Evolutionary conservation across 53 echinoderm and acorn worm species (phyloP).

Genomic region (Mesocentrotus franciscanus): DNA sequence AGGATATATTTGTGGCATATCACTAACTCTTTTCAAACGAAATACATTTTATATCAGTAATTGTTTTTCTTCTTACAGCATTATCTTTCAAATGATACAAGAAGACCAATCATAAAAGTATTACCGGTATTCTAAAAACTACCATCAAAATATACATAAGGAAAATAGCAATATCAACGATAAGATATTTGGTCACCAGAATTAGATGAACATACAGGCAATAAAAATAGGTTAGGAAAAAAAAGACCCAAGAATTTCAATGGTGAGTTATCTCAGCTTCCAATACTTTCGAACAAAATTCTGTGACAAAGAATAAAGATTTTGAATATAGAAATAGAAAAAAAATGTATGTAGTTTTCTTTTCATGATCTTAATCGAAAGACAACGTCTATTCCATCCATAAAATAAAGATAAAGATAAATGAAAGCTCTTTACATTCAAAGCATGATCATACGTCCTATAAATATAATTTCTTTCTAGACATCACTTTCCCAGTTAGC

Average conservation of each 20-base stretch:
- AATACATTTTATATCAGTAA: background rate
- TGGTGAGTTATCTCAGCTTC: background rate
- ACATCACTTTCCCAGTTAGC: background rate
- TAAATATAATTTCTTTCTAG: background rate
- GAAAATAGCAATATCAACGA: background rate
- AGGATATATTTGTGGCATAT: background rate
- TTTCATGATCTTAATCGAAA: background rate
- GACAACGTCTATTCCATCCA: background rate
- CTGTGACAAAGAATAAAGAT: too few relatives aligned
- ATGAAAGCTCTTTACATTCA: constrained; percentile 2
- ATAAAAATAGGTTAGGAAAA: background rate
- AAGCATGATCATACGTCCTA: background rate
- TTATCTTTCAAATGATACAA: background rate
- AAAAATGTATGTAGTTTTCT: too few relatives aligned
- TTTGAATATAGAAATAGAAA: too few relatives aligned
- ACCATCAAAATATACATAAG: background rate
- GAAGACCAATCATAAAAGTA: background rate
- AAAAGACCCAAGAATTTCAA: background rate
- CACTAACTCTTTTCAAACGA: background rate
- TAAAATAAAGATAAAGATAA: background rate
- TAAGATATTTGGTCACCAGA: constrained; percentile 5
- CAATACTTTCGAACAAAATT: background rate
- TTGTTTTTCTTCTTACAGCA: background rate
- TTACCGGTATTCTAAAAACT: background rate
- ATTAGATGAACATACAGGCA: background rate